Base-by-base conservation (phyloP, 2,888 invertebrate genomes). In the Emmelina monodactyla region DNA sequence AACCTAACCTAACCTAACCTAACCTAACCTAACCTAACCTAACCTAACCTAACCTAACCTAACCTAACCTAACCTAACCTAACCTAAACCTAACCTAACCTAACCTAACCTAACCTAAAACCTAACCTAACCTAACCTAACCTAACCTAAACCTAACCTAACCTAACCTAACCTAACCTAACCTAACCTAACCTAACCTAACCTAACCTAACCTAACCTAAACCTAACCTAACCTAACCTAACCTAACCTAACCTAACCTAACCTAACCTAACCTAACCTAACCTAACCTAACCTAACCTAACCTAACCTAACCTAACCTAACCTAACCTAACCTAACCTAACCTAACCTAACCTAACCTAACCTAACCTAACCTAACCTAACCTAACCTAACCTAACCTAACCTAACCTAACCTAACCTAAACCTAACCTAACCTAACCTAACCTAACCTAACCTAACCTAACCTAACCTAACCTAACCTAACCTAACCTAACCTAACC, bases 251-350 rank as follows among this genome's bases (percentile, higher is more conserved):
- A 37, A 37, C 34, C 37, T 40, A 40, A 39, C 39, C 37, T 37
- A 39, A 39, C 37, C 37, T 39, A 37, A 37, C 36, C 35, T 34
- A 36, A 40, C 39, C 35, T 37, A 37, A 39, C 39, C 35, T 39
- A 39, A 39, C 39, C 35, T 39, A 37, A 37, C 39, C 31, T 37
- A 37, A 39, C 40, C 36, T 40, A 40, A 37, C 37, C 37, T 40
- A 37, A 40, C 35, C 34, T 37, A 40, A 37, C 40, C 37, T 37
- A 42, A 39, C 39, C 37, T 38, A 42, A 37, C 33, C 42, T 39
- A 44, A 45, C 42, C 42, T 42, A 42, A 42, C 42, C 44, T 42
- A 42, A 44, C 44, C 42, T 42, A 44, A 44, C 43, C 43, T 43
- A 43, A 43, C 43, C 43, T 43, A 43, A 43, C 43, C 43, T 43